phyloP scores from a whole-genome alignment of 23 tunicate genomes.

The Diplosoma virens region DNA sequence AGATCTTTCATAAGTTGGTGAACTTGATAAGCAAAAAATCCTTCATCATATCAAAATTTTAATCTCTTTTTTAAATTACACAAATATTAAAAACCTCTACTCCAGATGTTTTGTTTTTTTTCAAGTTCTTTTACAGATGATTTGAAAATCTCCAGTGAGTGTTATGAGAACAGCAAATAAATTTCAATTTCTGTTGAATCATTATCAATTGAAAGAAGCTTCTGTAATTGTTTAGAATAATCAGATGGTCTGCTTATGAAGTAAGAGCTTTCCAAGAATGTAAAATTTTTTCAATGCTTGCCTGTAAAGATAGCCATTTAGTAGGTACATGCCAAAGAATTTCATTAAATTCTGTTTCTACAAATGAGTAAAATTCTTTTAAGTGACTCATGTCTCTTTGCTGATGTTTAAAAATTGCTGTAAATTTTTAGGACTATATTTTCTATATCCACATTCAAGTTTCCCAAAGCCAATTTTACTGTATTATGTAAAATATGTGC shows the following conservation, averaged over 20 bases:
- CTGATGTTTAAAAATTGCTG: not conserved
- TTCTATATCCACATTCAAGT: conserved; percentile 3
- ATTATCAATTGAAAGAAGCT: not conserved
- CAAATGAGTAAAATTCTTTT: not conserved
- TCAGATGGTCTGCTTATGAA: not conserved
- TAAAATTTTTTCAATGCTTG: not conserved
- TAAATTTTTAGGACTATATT: conserved; percentile 1
- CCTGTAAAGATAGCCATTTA: not conserved
- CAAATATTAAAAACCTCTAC: no score
- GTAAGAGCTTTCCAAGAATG: conserved; percentile 4
- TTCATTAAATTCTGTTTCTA: not conserved
- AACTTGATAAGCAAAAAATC: not conserved
- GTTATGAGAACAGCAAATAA: not conserved
- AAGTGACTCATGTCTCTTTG: conserved; percentile 1
- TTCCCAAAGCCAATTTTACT: not conserved
- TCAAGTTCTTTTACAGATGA: not conserved
- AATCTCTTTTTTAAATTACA: not conserved
- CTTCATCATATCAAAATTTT: not conserved
- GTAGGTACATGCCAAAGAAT: conserved; percentile 12
- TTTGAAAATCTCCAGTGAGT: not conserved
- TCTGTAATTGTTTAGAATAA: not conserved
- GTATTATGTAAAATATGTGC: conserved; percentile 7
- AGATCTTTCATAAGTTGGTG: not conserved
- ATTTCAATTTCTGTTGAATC: conserved; percentile 11
- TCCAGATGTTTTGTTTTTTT: no score